phyloP scores from a whole-genome alignment of 2,888 invertebrate genomes.

The Hecatera dysodea region DNA sequence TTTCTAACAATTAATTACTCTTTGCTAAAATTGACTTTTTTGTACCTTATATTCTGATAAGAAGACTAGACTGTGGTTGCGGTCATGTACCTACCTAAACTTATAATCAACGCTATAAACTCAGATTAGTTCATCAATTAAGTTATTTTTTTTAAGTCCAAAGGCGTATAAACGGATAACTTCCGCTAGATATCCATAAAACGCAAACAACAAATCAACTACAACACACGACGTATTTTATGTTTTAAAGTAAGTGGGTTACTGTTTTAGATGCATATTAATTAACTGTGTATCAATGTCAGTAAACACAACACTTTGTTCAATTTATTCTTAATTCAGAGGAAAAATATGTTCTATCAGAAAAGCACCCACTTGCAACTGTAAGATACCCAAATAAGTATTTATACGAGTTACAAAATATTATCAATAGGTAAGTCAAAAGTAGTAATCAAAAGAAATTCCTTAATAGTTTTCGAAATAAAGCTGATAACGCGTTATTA shows the following conservation, averaged over 20 bases:
- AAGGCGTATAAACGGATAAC: neutral
- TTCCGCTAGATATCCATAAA: constrained; percentile 8
- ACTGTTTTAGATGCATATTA: constrained; percentile 33
- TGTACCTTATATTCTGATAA: constrained; percentile 2
- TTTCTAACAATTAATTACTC: constrained; percentile 4
- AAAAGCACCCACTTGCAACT: constrained; percentile 28
- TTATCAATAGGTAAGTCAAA: constrained; percentile 30
- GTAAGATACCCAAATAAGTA: constrained; percentile 17
- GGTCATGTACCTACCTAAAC: neutral
- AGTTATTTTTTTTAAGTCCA: neutral
- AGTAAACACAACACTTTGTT: constrained; percentile 27
- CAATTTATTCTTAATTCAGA: constrained; percentile 6
- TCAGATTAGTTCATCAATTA: neutral
- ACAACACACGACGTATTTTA: constrained; percentile 20
- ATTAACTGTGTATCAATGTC: constrained; percentile 37
- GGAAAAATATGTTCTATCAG: constrained; percentile 4
- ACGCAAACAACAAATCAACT: constrained; percentile 23
- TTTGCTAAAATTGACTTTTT: neutral
- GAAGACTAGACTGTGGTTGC: constrained; percentile 10
- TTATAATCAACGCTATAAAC: constrained; percentile 11
- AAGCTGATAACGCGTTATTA: constrained; percentile 62
- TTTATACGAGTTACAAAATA: constrained; percentile 31
- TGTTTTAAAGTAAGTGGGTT: constrained; percentile 33
- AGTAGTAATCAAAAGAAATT: constrained; percentile 35
- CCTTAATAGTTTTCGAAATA: constrained; percentile 38